phyloP scores from a whole-genome alignment of 2,113 vertebrate species.

The Sander lucioperca region DNA sequence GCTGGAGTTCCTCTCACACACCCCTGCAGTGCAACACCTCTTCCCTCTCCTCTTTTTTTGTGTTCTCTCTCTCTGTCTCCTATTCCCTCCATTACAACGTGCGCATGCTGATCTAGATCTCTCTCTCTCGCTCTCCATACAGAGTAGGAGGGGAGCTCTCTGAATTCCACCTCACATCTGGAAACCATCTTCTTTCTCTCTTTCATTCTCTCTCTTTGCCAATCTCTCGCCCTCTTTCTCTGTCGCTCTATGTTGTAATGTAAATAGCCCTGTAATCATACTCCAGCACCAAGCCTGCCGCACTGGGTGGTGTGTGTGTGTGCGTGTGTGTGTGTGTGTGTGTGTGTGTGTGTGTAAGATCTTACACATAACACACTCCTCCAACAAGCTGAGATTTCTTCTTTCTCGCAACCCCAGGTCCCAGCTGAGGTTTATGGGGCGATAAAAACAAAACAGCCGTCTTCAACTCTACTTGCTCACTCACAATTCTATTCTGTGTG shows the following conservation, averaged over 20 bases:
- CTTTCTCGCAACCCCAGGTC: slow-evolving; percentile 36
- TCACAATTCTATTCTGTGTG: slow-evolving; percentile 18
- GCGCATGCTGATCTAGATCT: slow-evolving; percentile 48
- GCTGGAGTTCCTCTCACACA: slow-evolving; percentile 59
- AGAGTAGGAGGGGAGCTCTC: slow-evolving; percentile 53
- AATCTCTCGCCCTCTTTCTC: slow-evolving; percentile 41
- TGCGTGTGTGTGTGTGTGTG: slow-evolving; percentile 23
- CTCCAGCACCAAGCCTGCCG: slow-evolving; percentile 42
- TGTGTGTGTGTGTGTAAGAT: slow-evolving; percentile 5
- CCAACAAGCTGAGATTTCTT: slow-evolving; percentile 18
- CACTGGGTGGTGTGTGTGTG: slow-evolving; percentile 47
- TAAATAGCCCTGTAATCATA: slow-evolving; percentile 81
- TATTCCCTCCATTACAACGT: slow-evolving; percentile 50
- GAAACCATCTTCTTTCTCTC: slow-evolving; percentile 80
- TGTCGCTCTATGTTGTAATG: slow-evolving; percentile 72
- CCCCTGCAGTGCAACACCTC: slow-evolving; percentile 62
- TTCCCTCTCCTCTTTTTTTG: slow-evolving; percentile 50
- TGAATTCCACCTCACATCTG: slow-evolving; percentile 86
- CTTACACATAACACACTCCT: slow-evolving; percentile 21
- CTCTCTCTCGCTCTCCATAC: background rate
- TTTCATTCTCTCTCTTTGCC: slow-evolving; percentile 23
- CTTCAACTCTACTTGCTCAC: slow-evolving; percentile 32
- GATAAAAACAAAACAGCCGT: slow-evolving; percentile 61
- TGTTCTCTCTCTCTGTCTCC: slow-evolving; percentile 41
- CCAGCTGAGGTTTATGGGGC: slow-evolving; percentile 68